Evolutionary conservation across 1,140 invertebrate species (phyloP).

Genomic region (Bombus balteatus): DNA sequence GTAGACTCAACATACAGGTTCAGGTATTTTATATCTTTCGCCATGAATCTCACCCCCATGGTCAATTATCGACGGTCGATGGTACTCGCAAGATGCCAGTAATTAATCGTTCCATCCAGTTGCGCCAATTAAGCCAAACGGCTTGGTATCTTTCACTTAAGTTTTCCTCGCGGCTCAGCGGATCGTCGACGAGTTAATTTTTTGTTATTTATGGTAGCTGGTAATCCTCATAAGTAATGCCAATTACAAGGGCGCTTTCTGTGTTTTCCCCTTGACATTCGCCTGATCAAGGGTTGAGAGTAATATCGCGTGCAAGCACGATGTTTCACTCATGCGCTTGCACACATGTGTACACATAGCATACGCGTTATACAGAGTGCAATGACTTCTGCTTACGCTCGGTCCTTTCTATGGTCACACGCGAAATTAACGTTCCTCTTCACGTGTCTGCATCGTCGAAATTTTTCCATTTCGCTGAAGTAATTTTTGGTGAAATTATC

Average conservation of each 20-base stretch:
- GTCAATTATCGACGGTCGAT: conserved; percentile 35
- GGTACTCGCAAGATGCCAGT: not conserved
- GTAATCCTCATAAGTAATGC: conserved; percentile 40
- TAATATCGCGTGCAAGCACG: not conserved
- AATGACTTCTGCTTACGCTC: conserved; percentile 22
- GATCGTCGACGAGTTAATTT: conserved; percentile 42
- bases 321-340: not conserved
- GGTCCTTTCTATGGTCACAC: not conserved
- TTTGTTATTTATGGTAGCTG: conserved; percentile 45
- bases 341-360: not conserved
- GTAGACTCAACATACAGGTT: conserved; percentile 2
- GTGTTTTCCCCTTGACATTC: not conserved
- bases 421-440: not conserved
- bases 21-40: not conserved
- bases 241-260: conserved; percentile 37
- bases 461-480: not conserved
- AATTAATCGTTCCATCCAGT: conserved; percentile 34
- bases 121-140: conserved; percentile 44
- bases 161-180: conserved; percentile 4
- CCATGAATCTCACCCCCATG: conserved; percentile 29
- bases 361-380: not conserved
- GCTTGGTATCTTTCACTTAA: conserved; percentile 41
- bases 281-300: not conserved
- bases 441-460: not conserved
- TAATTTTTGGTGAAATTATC: not conserved